These are phyloP conservation scores for Microcebus tavaratra DNA, from an alignment of 2,113 vertebrate genomes.

Conservation along the genomic window DNA sequence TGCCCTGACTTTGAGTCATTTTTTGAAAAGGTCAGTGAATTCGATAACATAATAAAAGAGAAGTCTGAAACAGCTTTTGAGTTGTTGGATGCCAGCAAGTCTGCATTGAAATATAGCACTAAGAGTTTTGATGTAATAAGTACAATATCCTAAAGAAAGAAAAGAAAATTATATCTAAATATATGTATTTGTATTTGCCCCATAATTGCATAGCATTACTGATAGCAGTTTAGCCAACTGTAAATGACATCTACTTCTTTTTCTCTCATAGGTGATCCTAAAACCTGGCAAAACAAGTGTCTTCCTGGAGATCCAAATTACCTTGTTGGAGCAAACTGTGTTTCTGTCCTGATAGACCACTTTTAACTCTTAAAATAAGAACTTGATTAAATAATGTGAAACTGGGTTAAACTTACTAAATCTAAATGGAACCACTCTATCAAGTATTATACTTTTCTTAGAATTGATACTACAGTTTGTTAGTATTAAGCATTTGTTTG, in stretches of 20 bases:
- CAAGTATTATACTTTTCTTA: slow-evolving; percentile 88
- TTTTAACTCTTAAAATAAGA: slow-evolving; percentile 94
- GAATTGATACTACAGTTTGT: slow-evolving; percentile 79
- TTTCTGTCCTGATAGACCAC: slow-evolving; percentile 99
- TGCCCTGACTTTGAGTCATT: background rate
- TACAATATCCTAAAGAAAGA: background rate
- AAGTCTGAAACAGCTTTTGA: background rate
- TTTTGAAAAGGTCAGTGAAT: background rate
- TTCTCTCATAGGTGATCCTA: slow-evolving; percentile 95
- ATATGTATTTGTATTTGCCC: background rate
- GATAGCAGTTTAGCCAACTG: background rate
- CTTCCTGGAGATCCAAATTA: slow-evolving; percentile 99
- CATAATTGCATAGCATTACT: background rate
- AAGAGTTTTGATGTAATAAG: background rate
- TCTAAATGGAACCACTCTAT: slow-evolving; percentile 85
- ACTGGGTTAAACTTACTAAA: slow-evolving; percentile 81
- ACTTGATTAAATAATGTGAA: slow-evolving; percentile 92
- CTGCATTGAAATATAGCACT: background rate
- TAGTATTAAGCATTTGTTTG: slow-evolving; percentile 83
- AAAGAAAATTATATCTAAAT: background rate
- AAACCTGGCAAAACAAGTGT: slow-evolving; percentile 99
- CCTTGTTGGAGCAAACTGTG: slow-evolving; percentile 99
- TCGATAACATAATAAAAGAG: background rate
- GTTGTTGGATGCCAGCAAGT: background rate
- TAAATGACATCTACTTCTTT: slow-evolving; percentile 81